These are phyloP conservation scores for Monomorium pharaonis DNA, from an alignment of 1,140 invertebrate species.

Conservation along the genomic window DNA sequence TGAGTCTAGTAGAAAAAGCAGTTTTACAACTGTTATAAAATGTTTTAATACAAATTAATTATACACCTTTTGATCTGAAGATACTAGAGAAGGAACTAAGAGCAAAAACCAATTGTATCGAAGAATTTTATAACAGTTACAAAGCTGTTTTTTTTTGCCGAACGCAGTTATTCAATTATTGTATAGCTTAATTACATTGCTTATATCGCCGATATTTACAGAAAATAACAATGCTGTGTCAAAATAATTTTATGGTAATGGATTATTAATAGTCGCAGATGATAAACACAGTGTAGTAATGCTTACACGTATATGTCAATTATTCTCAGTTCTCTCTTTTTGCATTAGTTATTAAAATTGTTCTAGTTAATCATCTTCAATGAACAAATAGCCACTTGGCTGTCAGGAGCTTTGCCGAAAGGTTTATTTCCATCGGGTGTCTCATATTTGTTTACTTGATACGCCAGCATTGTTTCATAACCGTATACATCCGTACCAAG, in stretches of 20 bases:
- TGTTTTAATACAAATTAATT: too few relatives aligned
- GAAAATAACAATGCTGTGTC: neutral
- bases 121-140: too few relatives aligned
- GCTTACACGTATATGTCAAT: too few relatives aligned
- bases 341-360: neutral
- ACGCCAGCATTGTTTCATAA: constrained; percentile 91
- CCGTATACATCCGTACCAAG: constrained; percentile 91
- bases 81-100: too few relatives aligned
- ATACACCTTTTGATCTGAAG: too few relatives aligned
- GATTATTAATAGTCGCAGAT: neutral
- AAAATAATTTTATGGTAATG: neutral
- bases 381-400: constrained; percentile 90
- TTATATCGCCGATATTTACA: neutral
- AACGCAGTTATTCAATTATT: neutral
- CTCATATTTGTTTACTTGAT: constrained; percentile 92
- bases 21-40: too few relatives aligned
- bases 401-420: constrained; percentile 90
- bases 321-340: too few relatives aligned
- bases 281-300: neutral
- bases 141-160: too few relatives aligned
- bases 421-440: constrained; percentile 89
- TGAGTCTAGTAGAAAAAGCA: too few relatives aligned
- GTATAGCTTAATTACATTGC: neutral
- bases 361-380: constrained; percentile 87
- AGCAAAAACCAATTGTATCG: too few relatives aligned